Evolutionary conservation across 2,797 vertebrate genomes (phyloP), one percentile per base, ranked within the genome.

Genomic region (Protonibea diacanthus): DNA sequence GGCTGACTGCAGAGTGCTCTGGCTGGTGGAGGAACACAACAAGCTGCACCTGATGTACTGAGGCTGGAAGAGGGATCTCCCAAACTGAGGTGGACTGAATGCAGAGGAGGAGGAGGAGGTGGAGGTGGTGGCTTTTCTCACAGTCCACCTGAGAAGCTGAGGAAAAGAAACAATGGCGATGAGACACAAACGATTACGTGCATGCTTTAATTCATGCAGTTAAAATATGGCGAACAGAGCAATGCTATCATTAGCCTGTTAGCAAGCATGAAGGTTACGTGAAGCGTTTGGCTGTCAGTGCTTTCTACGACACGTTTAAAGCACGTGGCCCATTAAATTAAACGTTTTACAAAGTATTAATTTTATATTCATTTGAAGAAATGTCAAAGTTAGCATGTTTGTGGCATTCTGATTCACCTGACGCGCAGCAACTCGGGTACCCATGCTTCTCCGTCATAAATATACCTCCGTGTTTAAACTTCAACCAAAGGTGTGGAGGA

Each of bases 391-490:
- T 4, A 2, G 9, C 0, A 48, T 0, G 2, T 57, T 48, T 11
- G 1, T 0, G 1, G 1, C 9, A 6, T 66, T 57, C 4, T 14
- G 3, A 40, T 61, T 87, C n/a, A 95, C 94, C 92, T 62, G 85
- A 29, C 42, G 27, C 6, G 60, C 27, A 23, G 73, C 69, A 5
- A 71, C 18, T 15, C 57, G 25, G 12, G 65, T 47, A 1, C 75
- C 82, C 94, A 95, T 94, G 55, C 42, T 86, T 59, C 91, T 93
- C 86, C 94, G 83, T 77, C 85, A 17, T 5, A 5, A 4, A 89
- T 79, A 73, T 57, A 71, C 1, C 18, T 82, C 90, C 90, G 80
- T 76, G 7, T 5, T 3, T 15, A 1, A 51, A 42, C 6, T 7
- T 27, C 0, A 23, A 20, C 9, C 2, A 3, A 25, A 3, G 3